Conservation (phyloP, 2,113 vertebrate genomes). For the Caretta caretta region DNA sequence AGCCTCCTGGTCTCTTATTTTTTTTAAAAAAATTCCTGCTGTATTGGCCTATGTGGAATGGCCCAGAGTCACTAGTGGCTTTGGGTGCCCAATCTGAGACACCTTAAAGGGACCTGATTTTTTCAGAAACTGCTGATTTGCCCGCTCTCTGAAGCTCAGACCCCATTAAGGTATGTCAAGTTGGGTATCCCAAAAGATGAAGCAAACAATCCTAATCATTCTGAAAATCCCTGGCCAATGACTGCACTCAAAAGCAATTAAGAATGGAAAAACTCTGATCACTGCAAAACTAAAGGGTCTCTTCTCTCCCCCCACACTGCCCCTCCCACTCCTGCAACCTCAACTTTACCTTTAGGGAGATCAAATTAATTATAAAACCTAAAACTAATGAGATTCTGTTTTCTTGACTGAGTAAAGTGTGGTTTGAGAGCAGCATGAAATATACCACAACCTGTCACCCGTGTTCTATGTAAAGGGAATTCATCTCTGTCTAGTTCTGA, state of each 20-base stretch:
- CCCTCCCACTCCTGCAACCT: neutral
- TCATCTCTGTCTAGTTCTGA: neutral
- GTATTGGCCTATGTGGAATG: neutral
- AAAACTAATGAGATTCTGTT: neutral
- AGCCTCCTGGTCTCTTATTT: too few relatives aligned
- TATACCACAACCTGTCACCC: neutral
- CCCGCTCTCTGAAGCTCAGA: neutral
- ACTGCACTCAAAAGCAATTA: neutral
- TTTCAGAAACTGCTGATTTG: neutral
- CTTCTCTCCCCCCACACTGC: too few relatives aligned
- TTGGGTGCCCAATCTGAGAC: neutral
- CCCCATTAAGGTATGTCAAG: neutral
- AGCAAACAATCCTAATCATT: neutral
- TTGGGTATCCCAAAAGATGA: neutral
- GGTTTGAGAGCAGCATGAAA: neutral
- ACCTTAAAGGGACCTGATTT: neutral
- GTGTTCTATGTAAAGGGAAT: neutral
- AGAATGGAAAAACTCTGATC: neutral
- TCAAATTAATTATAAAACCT: neutral
- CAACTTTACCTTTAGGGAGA: neutral
- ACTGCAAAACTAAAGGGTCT: too few relatives aligned
- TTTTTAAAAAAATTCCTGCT: too few relatives aligned
- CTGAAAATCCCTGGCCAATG: neutral
- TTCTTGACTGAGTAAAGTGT: neutral
- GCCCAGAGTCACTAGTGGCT: neutral